Evolutionary conservation across 2,888 invertebrate species (phyloP).

Genomic region (Mythimna albipuncta): DNA sequence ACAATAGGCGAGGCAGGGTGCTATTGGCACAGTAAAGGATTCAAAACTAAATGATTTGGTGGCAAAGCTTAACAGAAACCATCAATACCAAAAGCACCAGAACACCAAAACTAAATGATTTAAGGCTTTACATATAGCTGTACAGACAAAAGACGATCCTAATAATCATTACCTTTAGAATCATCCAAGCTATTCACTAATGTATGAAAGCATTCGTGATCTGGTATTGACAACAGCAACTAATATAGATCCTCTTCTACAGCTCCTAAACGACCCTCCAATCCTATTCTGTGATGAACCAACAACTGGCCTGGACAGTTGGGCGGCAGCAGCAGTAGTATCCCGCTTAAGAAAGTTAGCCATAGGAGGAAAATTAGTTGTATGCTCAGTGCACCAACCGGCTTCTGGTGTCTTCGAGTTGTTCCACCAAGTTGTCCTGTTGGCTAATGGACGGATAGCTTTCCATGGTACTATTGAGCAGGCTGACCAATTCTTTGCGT

Average conservation of each 20-base stretch:
- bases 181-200: background rate
- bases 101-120: too few species aligned
- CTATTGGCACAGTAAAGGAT: background rate
- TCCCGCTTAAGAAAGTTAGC: slow-evolving; percentile 92
- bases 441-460: slow-evolving; percentile 95
- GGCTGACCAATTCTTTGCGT: slow-evolving; percentile 93
- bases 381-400: slow-evolving; percentile 98
- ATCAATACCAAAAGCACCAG: too few species aligned
- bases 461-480: slow-evolving; percentile 94
- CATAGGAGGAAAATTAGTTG: slow-evolving; percentile 93
- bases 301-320: slow-evolving; percentile 97
- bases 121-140: too few species aligned
- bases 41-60: background rate
- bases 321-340: slow-evolving; percentile 95
- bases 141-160: background rate
- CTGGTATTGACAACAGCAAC: background rate
- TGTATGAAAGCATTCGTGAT: background rate
- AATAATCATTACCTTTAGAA: background rate
- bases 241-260: slow-evolving; percentile 43
- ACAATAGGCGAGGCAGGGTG: background rate
- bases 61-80: too few species aligned
- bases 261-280: slow-evolving; percentile 96
- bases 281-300: slow-evolving; percentile 98
- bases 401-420: slow-evolving; percentile 96
- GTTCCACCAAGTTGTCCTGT: slow-evolving; percentile 94